Conservation (phyloP, 2,797 vertebrate species). For the Liasis olivaceus region DNA sequence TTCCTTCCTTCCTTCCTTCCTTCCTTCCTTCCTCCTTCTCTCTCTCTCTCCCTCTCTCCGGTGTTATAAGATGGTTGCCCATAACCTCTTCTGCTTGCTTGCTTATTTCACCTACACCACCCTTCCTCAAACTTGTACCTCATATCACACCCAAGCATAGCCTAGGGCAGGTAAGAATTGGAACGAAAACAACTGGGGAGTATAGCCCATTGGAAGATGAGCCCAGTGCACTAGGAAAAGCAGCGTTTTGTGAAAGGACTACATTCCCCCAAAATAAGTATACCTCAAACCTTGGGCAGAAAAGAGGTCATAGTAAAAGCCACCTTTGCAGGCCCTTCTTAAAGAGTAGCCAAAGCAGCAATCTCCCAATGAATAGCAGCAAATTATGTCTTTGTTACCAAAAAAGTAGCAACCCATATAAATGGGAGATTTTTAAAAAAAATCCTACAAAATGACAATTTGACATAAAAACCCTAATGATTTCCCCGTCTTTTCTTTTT, state of each 20-base stretch:
- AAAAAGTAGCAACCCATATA: neutral
- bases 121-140: neutral
- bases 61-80: neutral
- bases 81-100: neutral
- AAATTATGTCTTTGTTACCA: neutral
- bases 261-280: neutral
- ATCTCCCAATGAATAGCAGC: neutral
- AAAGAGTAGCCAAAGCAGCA: neutral
- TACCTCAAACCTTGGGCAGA: neutral
- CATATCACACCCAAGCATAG: neutral
- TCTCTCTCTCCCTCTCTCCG: neutral
- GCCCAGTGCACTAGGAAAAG: neutral
- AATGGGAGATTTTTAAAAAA: neutral
- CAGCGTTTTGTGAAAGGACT: neutral
- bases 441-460: neutral
- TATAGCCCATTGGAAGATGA: neutral
- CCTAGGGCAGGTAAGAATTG: neutral
- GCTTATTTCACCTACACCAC: neutral
- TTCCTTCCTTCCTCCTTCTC: too few species aligned
- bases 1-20: too few species aligned
- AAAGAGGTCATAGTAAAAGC: neutral
- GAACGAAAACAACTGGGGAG: neutral
- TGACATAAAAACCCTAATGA: neutral
- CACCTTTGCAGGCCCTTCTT: neutral
- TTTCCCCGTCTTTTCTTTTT: neutral